Evolutionary conservation across 1,140 invertebrate species (phyloP).

Genomic region (Drosophila sp.): DNA sequence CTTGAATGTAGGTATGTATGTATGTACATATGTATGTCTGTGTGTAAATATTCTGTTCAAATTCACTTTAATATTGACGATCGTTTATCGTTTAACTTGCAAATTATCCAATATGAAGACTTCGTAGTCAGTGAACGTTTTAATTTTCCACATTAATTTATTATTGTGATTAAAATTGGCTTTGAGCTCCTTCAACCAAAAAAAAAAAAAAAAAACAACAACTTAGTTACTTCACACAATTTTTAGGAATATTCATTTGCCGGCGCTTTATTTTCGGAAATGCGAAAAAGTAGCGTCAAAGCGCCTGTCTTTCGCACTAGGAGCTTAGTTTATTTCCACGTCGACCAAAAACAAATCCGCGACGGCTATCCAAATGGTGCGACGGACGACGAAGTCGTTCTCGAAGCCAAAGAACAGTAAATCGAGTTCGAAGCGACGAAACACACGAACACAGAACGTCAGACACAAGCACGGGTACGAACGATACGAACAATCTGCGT

Average conservation of each 20-base stretch:
- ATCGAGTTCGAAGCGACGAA: conserved; percentile 25
- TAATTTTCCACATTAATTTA: neutral
- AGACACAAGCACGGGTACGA: conserved; percentile 49
- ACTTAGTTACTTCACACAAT: neutral
- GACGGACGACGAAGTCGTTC: conserved; percentile 17
- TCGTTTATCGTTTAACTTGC: conserved; percentile 18
- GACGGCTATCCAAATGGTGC: conserved; percentile 17
- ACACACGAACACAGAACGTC: conserved; percentile 41
- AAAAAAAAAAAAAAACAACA: neutral
- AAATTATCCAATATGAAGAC: conserved; percentile 12
- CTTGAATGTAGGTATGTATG: neutral
- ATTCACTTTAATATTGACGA: conserved; percentile 30
- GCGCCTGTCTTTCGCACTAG: neutral
- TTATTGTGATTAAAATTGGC: neutral
- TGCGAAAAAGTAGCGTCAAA: conserved; percentile 2
- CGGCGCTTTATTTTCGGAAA: conserved; percentile 36
- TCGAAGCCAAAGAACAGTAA: conserved; percentile 3
- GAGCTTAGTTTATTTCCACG: conserved; percentile 9
- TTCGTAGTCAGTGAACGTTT: neutral
- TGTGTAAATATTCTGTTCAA: conserved; percentile 18
- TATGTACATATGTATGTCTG: too few relatives aligned
- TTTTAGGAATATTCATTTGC: conserved; percentile 25
- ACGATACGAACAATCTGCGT: conserved; percentile 82
- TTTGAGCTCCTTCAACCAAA: neutral
- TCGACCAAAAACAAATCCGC: conserved; percentile 17